Percentiles rank a stretch among this genome's conserved stretches.
These are phyloP conservation scores for Cheilosia soror DNA, from an alignment of 2,888 invertebrate genomes.

Conservation along the genomic window DNA sequence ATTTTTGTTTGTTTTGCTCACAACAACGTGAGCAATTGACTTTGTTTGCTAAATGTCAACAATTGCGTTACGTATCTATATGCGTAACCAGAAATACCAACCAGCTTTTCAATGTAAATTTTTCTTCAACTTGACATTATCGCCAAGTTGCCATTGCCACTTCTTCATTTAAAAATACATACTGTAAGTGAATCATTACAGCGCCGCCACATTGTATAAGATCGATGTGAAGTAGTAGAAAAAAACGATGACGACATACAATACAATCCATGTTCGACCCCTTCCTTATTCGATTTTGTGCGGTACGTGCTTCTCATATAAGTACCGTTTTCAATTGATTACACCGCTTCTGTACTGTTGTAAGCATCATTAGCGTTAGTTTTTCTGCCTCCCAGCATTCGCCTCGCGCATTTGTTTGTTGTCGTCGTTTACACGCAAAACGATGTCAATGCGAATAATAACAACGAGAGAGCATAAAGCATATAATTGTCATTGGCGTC, in stretches of 20 bases:
- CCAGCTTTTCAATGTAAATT: conserved; percentile 14
- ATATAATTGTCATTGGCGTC: conserved; percentile 58
- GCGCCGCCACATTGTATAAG: conserved; percentile 44
- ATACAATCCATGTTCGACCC: conserved; percentile 17
- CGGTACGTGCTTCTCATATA: conserved; percentile 64
- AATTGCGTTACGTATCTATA: neutral
- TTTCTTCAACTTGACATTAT: conserved; percentile 54
- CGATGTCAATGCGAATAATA: conserved; percentile 59
- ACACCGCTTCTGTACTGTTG: conserved; percentile 44
- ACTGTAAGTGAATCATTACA: conserved; percentile 51
- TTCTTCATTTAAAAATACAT: conserved; percentile 29
- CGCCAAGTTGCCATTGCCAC: conserved; percentile 22
- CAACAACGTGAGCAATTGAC: conserved; percentile 17
- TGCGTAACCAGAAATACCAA: conserved; percentile 19
- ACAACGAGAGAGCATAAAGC: conserved; percentile 67
- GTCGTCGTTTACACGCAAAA: conserved; percentile 33
- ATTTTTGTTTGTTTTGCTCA: conserved; percentile 1
- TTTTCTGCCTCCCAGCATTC: conserved; percentile 26
- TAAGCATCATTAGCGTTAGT: conserved; percentile 66
- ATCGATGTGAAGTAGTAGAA: conserved; percentile 26
- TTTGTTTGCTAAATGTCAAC: conserved; percentile 36
- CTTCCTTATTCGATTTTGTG: neutral
- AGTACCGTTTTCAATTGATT: conserved; percentile 66
- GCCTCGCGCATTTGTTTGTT: conserved; percentile 16
- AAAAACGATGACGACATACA: conserved; percentile 61